Conservation (phyloP, 2,888 invertebrate genomes). For the Perizoma flavofasciatum region DNA sequence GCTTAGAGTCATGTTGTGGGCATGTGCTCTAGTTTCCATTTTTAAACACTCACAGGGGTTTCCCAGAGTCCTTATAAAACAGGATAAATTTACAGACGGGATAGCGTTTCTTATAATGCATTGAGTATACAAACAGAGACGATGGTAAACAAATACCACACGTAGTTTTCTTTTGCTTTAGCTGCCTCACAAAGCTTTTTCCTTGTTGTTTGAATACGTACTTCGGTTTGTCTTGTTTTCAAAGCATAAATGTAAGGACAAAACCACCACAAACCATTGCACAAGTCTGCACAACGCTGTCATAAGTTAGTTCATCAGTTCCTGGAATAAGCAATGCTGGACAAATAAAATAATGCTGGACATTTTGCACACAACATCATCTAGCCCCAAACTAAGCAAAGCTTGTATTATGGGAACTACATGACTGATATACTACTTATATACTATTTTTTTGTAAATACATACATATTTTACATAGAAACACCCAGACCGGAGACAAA, state of each 20-base stretch:
- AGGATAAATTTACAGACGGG: conserved; percentile 8
- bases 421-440: too few species aligned
- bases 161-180: conserved; percentile 9
- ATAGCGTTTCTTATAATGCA: conserved; percentile 16
- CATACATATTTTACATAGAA: too few species aligned
- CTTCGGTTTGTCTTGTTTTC: too few species aligned
- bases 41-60: neutral
- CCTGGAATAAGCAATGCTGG: too few species aligned
- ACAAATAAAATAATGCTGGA: too few species aligned
- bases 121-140: conserved; percentile 8
- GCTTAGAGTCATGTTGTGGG: conserved; percentile 15
- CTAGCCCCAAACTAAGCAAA: too few species aligned
- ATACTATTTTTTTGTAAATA: too few species aligned
- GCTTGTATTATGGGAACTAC: too few species aligned
- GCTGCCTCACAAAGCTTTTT: neutral
- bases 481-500: too few species aligned
- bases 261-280: neutral
- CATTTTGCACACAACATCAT: too few species aligned
- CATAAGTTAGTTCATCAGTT: too few species aligned
- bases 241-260: neutral
- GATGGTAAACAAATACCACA: conserved; percentile 10
- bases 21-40: conserved; percentile 10
- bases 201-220: neutral
- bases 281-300: too few species aligned
- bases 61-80: conserved; percentile 13